A percentile compares a stretch with the other conserved stretches of the same genome.
These are phyloP conservation scores for Stichodactyla mertensii DNA, from an alignment of 64 coral and sea anemone genomes.

Conservation along the genomic window DNA sequence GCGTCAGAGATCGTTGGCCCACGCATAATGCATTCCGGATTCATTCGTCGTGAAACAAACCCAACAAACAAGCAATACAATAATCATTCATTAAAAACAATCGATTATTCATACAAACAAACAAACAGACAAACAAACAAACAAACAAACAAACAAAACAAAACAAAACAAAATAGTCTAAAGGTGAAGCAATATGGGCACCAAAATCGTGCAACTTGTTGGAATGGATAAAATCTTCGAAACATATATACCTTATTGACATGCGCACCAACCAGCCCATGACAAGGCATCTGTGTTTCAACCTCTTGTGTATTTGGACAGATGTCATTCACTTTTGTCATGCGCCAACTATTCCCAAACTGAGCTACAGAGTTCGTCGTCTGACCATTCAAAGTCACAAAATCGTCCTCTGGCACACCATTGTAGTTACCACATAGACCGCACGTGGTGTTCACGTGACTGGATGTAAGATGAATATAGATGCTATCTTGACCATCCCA, in stretches of 20 bases:
- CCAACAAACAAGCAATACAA: too few species aligned
- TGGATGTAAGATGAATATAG: conserved; percentile 45
- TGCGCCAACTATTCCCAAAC: conserved; percentile 81
- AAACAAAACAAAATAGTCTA: too few species aligned
- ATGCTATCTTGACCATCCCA: conserved; percentile 69
- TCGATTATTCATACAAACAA: too few species aligned
- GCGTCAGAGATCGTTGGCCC: too few species aligned
- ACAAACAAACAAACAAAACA: too few species aligned
- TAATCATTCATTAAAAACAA: too few species aligned
- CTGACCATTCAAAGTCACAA: conserved; percentile 53
- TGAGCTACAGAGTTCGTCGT: conserved; percentile 51
- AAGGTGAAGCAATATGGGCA: too few species aligned
- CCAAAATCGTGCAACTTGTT: too few species aligned
- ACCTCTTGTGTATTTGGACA: conserved; percentile 47
- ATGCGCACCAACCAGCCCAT: background rate
- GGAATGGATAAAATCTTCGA: background rate
- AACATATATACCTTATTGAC: background rate
- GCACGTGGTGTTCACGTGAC: conserved; percentile 66
- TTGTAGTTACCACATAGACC: conserved; percentile 83
- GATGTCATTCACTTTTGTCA: conserved; percentile 36
- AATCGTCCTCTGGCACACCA: conserved; percentile 55
- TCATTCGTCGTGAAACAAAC: too few species aligned
- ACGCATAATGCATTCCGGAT: too few species aligned
- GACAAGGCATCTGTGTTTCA: background rate
- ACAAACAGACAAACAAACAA: too few species aligned